Percentiles rank a stretch among this genome's conserved stretches.
phyloP scores from a whole-genome alignment of 1,140 invertebrate genomes.

The Polypedilum pembai region DNA sequence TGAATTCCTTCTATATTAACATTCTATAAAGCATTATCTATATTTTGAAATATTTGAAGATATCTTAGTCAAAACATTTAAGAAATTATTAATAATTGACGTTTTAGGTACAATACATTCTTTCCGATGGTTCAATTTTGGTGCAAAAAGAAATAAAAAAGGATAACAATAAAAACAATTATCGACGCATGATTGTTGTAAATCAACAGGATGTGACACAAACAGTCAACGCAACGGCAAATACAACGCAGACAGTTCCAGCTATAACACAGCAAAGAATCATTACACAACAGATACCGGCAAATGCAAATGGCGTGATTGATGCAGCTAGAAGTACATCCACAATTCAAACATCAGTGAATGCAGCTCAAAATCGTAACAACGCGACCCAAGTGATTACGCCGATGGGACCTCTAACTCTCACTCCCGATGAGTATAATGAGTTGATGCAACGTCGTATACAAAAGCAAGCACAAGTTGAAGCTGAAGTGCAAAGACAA shows the following conservation, averaged over 20 bases:
- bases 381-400: neutral
- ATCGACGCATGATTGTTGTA: neutral
- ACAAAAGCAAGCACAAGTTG: constrained; percentile 44
- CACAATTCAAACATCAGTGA: neutral
- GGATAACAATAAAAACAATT: constrained; percentile 11
- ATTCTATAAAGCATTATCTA: too few relatives aligned
- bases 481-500: constrained; percentile 39
- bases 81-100: too few relatives aligned
- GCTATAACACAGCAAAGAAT: neutral
- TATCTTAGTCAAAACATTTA: too few relatives aligned
- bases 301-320: neutral
- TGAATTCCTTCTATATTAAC: too few relatives aligned
- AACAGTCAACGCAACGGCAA: neutral
- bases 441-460: constrained; percentile 61
- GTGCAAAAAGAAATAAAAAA: constrained; percentile 14
- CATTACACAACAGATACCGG: neutral
- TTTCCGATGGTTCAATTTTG: constrained; percentile 6
- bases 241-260: neutral
- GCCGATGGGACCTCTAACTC: constrained; percentile 57
- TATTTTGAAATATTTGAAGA: too few relatives aligned
- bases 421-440: constrained; percentile 68
- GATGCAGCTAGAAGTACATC: neutral
- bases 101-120: constrained; percentile 10
- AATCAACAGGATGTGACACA: constrained; percentile 10
- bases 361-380: neutral